phyloP scores from a whole-genome alignment of 2,797 vertebrate species.

The Lepidocolaptes lacrymiger region DNA sequence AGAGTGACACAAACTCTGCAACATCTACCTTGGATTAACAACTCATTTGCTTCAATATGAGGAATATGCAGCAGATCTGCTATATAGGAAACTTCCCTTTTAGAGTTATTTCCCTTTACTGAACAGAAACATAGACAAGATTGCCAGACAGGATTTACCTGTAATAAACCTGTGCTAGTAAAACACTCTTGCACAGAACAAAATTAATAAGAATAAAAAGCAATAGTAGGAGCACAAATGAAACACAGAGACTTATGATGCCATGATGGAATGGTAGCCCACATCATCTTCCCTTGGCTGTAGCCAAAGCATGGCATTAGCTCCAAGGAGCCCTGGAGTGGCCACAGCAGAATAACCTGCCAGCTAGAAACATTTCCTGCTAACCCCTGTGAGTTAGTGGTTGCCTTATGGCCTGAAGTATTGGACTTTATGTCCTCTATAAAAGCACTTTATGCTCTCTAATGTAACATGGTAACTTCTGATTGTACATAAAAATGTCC shows the following conservation, averaged over 20 bases:
- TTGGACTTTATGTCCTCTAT: neutral
- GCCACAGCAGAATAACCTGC: rapidly evolving
- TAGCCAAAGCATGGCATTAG: neutral
- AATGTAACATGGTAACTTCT: neutral
- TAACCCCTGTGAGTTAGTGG: neutral
- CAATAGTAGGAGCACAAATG: neutral
- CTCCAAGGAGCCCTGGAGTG: neutral
- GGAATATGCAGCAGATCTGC: neutral
- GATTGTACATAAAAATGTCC: neutral
- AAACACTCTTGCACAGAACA: neutral
- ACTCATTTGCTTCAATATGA: neutral
- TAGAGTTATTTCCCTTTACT: neutral
- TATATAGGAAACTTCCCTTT: neutral
- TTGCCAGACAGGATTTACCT: neutral
- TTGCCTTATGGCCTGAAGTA: neutral
- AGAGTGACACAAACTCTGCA: neutral
- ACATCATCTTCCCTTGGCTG: rapidly evolving
- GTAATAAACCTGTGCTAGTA: neutral
- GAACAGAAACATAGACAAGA: neutral
- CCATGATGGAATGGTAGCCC: rapidly evolving
- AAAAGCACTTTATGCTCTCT: conserved; percentile 38
- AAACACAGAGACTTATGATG: too few species aligned
- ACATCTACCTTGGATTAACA: neutral
- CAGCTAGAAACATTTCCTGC: neutral
- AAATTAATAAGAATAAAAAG: neutral